A percentile compares a stretch with the other conserved stretches of the same genome.
phyloP scores from a whole-genome alignment of 92 coral and sea anemone genomes.

The Micromussa lordhowensis region DNA sequence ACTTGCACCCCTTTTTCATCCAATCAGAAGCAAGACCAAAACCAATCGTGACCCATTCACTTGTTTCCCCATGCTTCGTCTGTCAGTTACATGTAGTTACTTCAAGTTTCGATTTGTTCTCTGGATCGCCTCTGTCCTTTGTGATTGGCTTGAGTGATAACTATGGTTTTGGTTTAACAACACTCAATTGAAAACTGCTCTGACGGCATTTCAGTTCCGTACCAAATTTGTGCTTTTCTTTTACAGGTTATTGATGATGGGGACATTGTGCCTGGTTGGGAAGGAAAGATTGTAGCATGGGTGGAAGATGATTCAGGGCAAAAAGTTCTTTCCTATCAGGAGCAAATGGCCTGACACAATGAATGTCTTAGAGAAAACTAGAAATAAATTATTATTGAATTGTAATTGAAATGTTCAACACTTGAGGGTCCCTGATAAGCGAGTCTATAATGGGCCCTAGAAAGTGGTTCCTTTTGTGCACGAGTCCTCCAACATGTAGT shows the following conservation, averaged over 20 bases:
- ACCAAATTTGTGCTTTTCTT: background rate
- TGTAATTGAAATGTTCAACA: background rate
- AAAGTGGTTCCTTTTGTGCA: background rate
- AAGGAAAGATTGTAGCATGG: constrained; percentile 99
- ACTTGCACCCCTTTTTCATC: too few species aligned
- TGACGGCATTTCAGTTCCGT: background rate
- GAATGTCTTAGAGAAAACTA: background rate
- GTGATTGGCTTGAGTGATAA: too few species aligned
- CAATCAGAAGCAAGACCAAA: too few species aligned
- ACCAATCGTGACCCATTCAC: too few species aligned
- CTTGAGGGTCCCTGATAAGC: background rate
- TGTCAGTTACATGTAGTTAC: too few species aligned
- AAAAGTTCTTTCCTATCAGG: constrained; percentile 23
- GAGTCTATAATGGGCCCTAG: background rate
- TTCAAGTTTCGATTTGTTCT: too few species aligned
- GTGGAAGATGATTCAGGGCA: constrained; percentile 85
- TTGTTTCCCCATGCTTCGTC: too few species aligned
- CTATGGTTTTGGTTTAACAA: too few species aligned
- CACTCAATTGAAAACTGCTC: too few species aligned
- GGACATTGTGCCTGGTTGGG: constrained; percentile 95
- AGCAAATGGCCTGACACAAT: constrained; percentile 34
- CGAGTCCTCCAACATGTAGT: background rate
- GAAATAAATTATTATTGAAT: constrained; percentile 1
- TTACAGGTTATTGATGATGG: constrained; percentile 84
- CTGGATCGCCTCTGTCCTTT: too few species aligned